These are phyloP conservation scores for Drosophila varians DNA, from an alignment of 1,140 invertebrate genomes.

Conservation along the genomic window DNA sequence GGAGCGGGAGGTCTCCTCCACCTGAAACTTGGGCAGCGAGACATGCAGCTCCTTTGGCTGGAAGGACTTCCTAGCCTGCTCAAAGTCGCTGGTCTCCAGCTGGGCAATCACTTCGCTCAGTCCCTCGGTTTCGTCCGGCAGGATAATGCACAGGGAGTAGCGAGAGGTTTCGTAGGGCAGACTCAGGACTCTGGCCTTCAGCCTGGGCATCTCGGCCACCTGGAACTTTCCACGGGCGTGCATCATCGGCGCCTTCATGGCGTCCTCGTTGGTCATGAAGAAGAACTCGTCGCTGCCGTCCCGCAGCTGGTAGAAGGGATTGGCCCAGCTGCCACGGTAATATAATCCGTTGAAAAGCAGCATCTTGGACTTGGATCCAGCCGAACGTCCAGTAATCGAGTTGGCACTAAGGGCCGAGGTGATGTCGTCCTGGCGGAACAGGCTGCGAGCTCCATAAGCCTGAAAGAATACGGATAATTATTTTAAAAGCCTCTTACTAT, in stretches of 20 bases:
- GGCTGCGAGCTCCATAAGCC: conserved; percentile 63
- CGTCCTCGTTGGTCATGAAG: conserved; percentile 85
- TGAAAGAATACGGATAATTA: conserved; percentile 2
- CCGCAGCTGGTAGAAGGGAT: conserved; percentile 64
- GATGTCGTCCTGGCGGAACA: conserved; percentile 78
- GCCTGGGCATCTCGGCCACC: conserved; percentile 84
- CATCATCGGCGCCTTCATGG: conserved; percentile 85
- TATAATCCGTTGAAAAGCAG: conserved; percentile 87
- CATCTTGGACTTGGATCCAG: conserved; percentile 84
- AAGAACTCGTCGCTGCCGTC: conserved; percentile 84
- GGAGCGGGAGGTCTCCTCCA: conserved; percentile 77
- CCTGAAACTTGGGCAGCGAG: conserved; percentile 73
- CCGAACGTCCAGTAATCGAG: conserved; percentile 70
- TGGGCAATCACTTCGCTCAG: conserved; percentile 78
- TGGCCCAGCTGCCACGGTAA: conserved; percentile 84
- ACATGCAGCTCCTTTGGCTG: conserved; percentile 69
- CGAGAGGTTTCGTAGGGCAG: conserved; percentile 86
- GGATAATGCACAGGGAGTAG: conserved; percentile 85
- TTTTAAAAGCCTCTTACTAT: too few relatives aligned
- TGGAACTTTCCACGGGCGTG: conserved; percentile 84
- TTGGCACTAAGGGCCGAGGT: conserved; percentile 79
- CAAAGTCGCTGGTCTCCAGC: conserved; percentile 64
- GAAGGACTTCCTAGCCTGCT: conserved; percentile 37
- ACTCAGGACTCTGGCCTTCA: conserved; percentile 85
- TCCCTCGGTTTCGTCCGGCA: conserved; percentile 85